These are phyloP conservation scores for Emmelina monodactyla DNA, from an alignment of 2,888 invertebrate species.

Conservation along the genomic window DNA sequence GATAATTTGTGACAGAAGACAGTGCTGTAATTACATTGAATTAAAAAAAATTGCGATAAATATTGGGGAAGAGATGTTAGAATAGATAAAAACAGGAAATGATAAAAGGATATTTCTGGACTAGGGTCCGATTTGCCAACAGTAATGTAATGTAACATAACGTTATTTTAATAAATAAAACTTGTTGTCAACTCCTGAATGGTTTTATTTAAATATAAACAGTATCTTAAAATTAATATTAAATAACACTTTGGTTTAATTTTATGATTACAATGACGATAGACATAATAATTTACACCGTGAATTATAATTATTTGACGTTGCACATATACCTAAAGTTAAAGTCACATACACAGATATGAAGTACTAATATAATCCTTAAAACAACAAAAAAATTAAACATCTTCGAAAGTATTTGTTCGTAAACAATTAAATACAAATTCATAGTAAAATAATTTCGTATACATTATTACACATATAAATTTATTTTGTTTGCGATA, in stretches of 20 bases:
- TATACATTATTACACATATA: too few relatives aligned
- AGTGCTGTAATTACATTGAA: too few relatives aligned
- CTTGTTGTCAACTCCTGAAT: conserved; percentile 33
- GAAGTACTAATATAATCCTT: background rate
- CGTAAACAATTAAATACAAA: too few relatives aligned
- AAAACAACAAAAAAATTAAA: too few relatives aligned
- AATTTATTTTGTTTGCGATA: too few relatives aligned
- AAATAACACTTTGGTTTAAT: conserved; percentile 58
- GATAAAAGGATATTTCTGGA: conserved; percentile 21
- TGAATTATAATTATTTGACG: too few relatives aligned
- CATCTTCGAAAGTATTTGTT: too few relatives aligned
- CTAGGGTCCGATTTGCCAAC: conserved; percentile 33
- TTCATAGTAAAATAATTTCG: too few relatives aligned
- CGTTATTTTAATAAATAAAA: conserved; percentile 44
- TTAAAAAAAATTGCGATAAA: too few relatives aligned
- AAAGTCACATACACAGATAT: background rate
- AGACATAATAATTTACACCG: conserved; percentile 35
- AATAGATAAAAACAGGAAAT: background rate
- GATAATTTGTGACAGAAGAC: too few relatives aligned
- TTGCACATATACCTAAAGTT: too few relatives aligned
- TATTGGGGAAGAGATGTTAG: too few relatives aligned
- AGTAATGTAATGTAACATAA: conserved; percentile 22
- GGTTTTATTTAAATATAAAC: conserved; percentile 21
- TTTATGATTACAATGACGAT: conserved; percentile 21
- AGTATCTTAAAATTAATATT: conserved; percentile 36